These are phyloP conservation scores for Apoda limacodes DNA, from an alignment of 2,888 invertebrate genomes.

Conservation along the genomic window DNA sequence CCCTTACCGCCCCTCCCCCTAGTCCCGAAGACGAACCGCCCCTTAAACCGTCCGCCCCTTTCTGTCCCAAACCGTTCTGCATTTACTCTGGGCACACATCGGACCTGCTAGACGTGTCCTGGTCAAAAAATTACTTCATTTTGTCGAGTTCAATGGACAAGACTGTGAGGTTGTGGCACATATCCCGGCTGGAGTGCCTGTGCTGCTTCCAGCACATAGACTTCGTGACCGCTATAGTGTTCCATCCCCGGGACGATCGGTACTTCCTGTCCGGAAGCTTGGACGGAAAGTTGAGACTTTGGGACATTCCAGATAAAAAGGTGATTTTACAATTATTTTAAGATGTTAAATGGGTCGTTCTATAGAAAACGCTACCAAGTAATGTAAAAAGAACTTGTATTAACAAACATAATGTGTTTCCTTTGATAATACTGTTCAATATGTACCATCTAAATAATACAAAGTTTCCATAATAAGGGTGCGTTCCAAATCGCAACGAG, in stretches of 20 bases:
- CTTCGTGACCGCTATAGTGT: slow-evolving; percentile 98
- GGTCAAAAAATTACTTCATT: slow-evolving; percentile 99
- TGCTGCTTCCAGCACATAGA: slow-evolving; percentile 99
- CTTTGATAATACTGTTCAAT: no score
- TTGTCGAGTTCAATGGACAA: slow-evolving; percentile 99
- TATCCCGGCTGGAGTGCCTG: slow-evolving; percentile 95
- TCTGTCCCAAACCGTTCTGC: slow-evolving; percentile 92
- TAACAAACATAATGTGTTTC: no score
- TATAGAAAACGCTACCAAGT: no score
- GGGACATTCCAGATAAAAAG: slow-evolving; percentile 99
- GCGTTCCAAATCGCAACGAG: no score
- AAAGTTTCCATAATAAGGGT: no score
- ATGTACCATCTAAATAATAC: no score
- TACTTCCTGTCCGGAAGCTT: slow-evolving; percentile 97
- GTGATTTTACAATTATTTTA: slow-evolving; percentile 37
- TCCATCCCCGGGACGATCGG: slow-evolving; percentile 92
- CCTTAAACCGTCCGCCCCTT: slow-evolving; percentile 74
- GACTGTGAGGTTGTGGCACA: slow-evolving; percentile 96
- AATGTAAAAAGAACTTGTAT: no score
- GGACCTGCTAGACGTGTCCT: slow-evolving; percentile 95
- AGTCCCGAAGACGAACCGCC: slow-evolving; percentile 65
- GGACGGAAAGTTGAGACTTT: slow-evolving; percentile 97
- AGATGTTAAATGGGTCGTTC: no score
- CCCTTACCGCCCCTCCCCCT: slow-evolving; percentile 60
- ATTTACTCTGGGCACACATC: slow-evolving; percentile 95